Percentiles rank a stretch among this genome's conserved stretches.
Evolutionary conservation across 2,113 vertebrate species (phyloP).

Genomic region (Excalfactoria chinensis): DNA sequence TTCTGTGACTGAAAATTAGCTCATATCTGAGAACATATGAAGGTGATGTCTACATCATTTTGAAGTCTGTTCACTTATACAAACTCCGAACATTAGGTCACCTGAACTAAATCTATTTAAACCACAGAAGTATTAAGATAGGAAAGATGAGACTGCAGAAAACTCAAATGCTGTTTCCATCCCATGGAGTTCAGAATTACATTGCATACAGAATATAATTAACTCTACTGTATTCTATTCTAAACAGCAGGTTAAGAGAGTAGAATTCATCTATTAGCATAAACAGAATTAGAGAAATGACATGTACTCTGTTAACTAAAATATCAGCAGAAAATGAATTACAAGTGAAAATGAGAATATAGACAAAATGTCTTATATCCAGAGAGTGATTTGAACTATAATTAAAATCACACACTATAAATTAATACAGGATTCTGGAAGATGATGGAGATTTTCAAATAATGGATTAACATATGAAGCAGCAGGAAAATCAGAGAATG

Average conservation of each 20-base stretch:
- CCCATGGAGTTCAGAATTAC: constrained; percentile 71
- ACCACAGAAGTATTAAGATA: constrained; percentile 69
- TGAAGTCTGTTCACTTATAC: constrained; percentile 44
- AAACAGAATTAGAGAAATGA: constrained; percentile 54
- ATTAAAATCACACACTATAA: constrained; percentile 65
- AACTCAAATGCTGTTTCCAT: constrained; percentile 72
- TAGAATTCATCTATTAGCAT: constrained; percentile 66
- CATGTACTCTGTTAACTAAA: constrained; percentile 46
- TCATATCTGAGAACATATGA: constrained; percentile 30
- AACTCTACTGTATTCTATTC: constrained; percentile 63
- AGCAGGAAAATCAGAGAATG: not conserved
- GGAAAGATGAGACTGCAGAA: constrained; percentile 70
- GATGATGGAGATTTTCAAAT: constrained; percentile 25
- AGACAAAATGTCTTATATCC: constrained; percentile 22
- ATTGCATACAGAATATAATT: constrained; percentile 76
- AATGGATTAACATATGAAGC: constrained; percentile 4
- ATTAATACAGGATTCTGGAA: constrained; percentile 45
- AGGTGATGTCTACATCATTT: constrained; percentile 41
- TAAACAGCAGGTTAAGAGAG: constrained; percentile 69
- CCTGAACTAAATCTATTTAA: constrained; percentile 69
- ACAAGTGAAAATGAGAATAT: constrained; percentile 12
- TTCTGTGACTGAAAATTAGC: constrained; percentile 48
- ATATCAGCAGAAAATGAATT: constrained; percentile 21
- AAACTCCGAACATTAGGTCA: constrained; percentile 69
- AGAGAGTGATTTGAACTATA: constrained; percentile 40